phyloP scores from a whole-genome alignment of 2,113 vertebrate genomes.

The Myiozetetes cayanensis region DNA sequence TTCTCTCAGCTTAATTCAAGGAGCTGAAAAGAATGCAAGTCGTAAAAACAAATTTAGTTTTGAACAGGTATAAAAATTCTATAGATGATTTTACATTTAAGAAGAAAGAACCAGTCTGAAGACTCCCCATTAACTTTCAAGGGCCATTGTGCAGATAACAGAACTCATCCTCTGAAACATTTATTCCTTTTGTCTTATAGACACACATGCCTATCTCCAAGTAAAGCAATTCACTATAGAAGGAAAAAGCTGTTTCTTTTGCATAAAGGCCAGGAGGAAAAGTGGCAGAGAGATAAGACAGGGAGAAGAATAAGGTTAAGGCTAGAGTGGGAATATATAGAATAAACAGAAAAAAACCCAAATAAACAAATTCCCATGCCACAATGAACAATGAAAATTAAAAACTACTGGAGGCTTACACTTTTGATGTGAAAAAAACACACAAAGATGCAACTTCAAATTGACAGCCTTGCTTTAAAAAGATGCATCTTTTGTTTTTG shows the following conservation, averaged over 20 bases:
- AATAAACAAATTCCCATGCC: neutral
- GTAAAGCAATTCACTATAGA: neutral
- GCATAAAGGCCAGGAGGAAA: neutral
- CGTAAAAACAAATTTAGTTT: slow-evolving; percentile 50
- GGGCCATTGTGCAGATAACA: slow-evolving; percentile 50
- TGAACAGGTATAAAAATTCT: slow-evolving; percentile 34
- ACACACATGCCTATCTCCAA: neutral
- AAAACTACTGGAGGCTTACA: neutral
- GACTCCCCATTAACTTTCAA: slow-evolving; percentile 61
- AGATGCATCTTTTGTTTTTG: neutral
- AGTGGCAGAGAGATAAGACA: neutral
- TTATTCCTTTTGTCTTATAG: slow-evolving; percentile 23
- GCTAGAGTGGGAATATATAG: neutral
- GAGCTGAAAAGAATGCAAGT: neutral
- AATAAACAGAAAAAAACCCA: neutral
- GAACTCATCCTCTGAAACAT: slow-evolving; percentile 8
- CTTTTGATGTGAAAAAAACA: fast-evolving
- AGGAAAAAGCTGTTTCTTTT: neutral
- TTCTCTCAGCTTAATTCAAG: slow-evolving; percentile 31
- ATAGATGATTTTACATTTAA: slow-evolving; percentile 29
- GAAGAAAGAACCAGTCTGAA: slow-evolving; percentile 12
- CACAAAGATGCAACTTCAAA: neutral
- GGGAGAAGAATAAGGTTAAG: neutral
- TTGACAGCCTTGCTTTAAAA: neutral
- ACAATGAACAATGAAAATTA: neutral